These are phyloP conservation scores for Sceloporus tristichus DNA, from an alignment of 2,113 vertebrate species.

Conservation along the genomic window DNA sequence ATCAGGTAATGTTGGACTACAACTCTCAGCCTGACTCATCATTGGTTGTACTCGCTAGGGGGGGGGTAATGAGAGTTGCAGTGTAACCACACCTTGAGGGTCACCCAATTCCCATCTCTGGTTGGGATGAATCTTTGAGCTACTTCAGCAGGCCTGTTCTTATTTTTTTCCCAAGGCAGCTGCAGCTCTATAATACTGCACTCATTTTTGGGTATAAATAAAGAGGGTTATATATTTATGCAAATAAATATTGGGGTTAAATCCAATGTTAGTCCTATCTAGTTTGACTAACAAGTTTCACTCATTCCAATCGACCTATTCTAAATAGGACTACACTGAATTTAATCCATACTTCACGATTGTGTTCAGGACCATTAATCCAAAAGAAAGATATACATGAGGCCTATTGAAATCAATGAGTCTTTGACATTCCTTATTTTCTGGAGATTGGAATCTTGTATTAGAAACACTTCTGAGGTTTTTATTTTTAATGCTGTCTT, in stretches of 20 bases:
- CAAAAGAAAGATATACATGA: not conserved
- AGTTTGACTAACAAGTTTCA: too few relatives aligned
- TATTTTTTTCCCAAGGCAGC: not conserved
- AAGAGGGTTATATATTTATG: not conserved
- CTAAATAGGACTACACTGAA: too few relatives aligned
- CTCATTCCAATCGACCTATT: too few relatives aligned
- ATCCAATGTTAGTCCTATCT: not conserved
- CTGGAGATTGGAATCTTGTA: not conserved
- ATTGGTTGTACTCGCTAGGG: too few relatives aligned
- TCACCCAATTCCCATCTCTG: too few relatives aligned
- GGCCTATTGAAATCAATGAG: rapidly evolving
- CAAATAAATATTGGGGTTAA: not conserved
- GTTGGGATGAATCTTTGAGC: not conserved
- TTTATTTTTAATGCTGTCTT: not conserved
- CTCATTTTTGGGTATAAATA: not conserved
- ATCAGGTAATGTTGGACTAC: too few relatives aligned
- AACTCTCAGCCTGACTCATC: too few relatives aligned
- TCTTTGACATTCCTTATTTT: not conserved
- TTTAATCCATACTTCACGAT: not conserved
- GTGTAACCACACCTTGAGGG: too few relatives aligned
- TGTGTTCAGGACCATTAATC: not conserved
- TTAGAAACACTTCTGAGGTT: too few relatives aligned
- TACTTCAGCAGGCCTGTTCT: not conserved
- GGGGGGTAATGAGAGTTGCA: too few relatives aligned
- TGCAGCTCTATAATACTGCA: not conserved